Percentiles rank a stretch among this genome's conserved stretches.
phyloP scores from a whole-genome alignment of 2,888 invertebrate genomes.

The Sialis lutaria region DNA sequence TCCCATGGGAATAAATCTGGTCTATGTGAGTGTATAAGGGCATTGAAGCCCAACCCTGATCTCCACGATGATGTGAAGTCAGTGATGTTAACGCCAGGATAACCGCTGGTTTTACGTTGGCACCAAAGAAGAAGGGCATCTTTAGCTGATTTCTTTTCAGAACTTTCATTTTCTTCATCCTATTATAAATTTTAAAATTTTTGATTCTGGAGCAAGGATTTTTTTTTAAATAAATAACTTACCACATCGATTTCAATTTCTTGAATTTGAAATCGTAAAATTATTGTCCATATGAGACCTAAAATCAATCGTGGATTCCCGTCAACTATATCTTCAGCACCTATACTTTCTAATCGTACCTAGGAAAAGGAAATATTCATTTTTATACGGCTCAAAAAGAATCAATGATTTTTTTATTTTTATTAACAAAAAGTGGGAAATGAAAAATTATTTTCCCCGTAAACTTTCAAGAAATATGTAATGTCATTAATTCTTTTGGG shows the following conservation, averaged over 20 bases:
- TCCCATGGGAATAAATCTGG: conserved; percentile 89
- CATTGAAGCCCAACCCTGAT: conserved; percentile 93
- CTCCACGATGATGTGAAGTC: conserved; percentile 92
- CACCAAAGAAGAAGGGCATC: conserved; percentile 97
- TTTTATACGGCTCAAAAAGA: not conserved
- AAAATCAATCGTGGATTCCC: conserved; percentile 93
- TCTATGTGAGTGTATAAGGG: conserved; percentile 92
- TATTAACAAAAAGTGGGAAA: too few species aligned
- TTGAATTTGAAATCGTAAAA: conserved; percentile 96
- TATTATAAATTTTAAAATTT: conserved; percentile 18
- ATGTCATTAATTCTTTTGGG: too few species aligned
- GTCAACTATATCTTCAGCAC: conserved; percentile 97
- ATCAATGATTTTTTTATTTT: too few species aligned
- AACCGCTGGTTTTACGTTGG: conserved; percentile 93
- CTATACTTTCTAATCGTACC: conserved; percentile 95
- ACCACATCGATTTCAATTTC: conserved; percentile 95
- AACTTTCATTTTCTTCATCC: conserved; percentile 92
- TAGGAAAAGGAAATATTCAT: conserved; percentile 22
- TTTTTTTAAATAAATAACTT: conserved; percentile 19
- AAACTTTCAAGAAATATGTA: not conserved
- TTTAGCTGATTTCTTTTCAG: conserved; percentile 97
- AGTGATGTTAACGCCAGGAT: conserved; percentile 72
- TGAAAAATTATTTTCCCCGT: not conserved
- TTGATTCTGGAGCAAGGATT: not conserved
- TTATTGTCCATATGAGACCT: conserved; percentile 98